Conservation (phyloP, 2,888 invertebrate genomes). For the Lacanobia oleracea region DNA sequence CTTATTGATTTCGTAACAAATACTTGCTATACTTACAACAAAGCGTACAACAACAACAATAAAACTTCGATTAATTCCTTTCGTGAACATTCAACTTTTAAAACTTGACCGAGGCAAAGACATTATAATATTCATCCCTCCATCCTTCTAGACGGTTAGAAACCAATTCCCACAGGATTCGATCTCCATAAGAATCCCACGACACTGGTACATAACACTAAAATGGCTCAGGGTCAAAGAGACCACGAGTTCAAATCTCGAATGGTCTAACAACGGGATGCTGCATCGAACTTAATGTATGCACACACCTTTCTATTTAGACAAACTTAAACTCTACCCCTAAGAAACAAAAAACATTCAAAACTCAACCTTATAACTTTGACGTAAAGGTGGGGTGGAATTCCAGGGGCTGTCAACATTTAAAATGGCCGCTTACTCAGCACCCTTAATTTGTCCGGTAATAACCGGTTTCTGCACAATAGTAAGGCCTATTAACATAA, state of each 20-base stretch:
- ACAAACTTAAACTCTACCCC: constrained; percentile 54
- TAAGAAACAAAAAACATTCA: constrained; percentile 30
- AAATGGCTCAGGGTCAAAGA: constrained; percentile 84
- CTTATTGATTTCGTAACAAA: too few species aligned
- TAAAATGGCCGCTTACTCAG: constrained; percentile 72
- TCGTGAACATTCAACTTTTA: not conserved
- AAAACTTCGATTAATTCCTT: not conserved
- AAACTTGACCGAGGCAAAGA: not conserved
- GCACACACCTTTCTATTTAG: constrained; percentile 86
- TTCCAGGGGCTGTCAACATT: constrained; percentile 7
- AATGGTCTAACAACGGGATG: constrained; percentile 78
- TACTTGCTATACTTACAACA: too few species aligned
- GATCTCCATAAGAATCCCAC: constrained; percentile 80
- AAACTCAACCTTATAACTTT: constrained; percentile 66
- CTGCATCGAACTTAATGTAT: constrained; percentile 87
- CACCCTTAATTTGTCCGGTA: constrained; percentile 86
- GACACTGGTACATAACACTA: constrained; percentile 79
- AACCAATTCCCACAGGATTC: constrained; percentile 84
- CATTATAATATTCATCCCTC: constrained; percentile 36
- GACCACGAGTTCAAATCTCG: constrained; percentile 85
- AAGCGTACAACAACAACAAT: not conserved
- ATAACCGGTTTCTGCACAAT: constrained; percentile 87
- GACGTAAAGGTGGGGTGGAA: constrained; percentile 34
- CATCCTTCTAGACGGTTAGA: constrained; percentile 22
- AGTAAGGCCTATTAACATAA: constrained; percentile 86